These are phyloP conservation scores for Fopius arisanus DNA, from an alignment of 1,140 invertebrate genomes.

Conservation along the genomic window DNA sequence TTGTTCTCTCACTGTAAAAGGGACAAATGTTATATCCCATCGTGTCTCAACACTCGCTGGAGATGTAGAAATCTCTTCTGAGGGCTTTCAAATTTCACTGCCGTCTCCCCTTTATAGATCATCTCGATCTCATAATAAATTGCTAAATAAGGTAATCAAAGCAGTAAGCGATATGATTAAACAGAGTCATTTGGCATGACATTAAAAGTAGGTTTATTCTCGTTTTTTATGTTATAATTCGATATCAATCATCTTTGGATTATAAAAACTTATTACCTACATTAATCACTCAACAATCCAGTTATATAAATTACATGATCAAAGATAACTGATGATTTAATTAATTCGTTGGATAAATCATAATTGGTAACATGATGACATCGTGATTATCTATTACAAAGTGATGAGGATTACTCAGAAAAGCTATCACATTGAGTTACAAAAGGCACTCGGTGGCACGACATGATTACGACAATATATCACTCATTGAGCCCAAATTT, in stretches of 20 bases:
- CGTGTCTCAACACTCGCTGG: no score
- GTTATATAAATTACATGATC: background rate
- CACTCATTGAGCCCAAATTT: background rate
- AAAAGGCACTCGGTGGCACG: slow-evolving; percentile 2
- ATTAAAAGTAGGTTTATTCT: slow-evolving; percentile 38
- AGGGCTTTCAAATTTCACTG: no score
- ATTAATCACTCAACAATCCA: slow-evolving; percentile 23
- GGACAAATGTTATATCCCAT: no score
- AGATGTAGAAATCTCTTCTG: no score
- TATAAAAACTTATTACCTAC: slow-evolving; percentile 21
- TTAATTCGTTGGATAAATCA: background rate
- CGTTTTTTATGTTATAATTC: slow-evolving; percentile 26
- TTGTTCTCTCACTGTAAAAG: no score
- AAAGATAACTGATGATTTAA: background rate
- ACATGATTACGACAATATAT: background rate
- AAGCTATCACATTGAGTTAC: slow-evolving; percentile 23
- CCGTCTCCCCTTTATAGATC: background rate
- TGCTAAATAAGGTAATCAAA: slow-evolving; percentile 1
- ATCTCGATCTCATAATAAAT: background rate
- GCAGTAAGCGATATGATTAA: slow-evolving; percentile 29
- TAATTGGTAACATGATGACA: slow-evolving; percentile 10
- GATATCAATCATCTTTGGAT: slow-evolving; percentile 29
- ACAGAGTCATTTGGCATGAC: slow-evolving; percentile 18
- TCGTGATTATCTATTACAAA: background rate
- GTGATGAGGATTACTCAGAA: background rate